phyloP scores from a whole-genome alignment of 2,888 invertebrate species.

The Copidosoma aretas region DNA sequence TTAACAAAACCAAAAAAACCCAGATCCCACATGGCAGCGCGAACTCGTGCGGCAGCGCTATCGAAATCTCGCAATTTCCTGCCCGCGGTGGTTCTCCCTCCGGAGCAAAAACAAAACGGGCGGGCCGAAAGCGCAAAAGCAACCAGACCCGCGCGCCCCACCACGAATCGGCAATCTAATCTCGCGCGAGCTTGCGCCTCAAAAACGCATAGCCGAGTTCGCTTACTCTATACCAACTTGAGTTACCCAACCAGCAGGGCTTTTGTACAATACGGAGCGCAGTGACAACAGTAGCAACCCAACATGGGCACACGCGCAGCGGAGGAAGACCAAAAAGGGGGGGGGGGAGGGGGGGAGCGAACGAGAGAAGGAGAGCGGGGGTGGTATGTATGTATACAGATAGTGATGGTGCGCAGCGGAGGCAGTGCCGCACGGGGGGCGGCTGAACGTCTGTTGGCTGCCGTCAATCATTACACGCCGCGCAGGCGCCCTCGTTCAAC shows the following conservation, averaged over 20 bases:
- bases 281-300: not conserved
- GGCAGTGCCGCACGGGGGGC: conserved; percentile 45
- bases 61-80: not conserved
- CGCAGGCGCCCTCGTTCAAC: conserved; percentile 55
- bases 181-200: not conserved
- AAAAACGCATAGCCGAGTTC: not conserved
- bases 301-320: not conserved
- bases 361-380: conserved; percentile 6
- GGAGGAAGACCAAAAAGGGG: not conserved
- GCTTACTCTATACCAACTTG: not conserved
- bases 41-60: not conserved
- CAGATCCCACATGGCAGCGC: too few species aligned
- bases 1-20: too few species aligned
- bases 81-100: not conserved
- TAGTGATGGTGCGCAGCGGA: too few species aligned
- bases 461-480: conserved; percentile 63
- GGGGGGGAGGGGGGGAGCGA: not conserved
- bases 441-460: conserved; percentile 63
- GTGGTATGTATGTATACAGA: too few species aligned
- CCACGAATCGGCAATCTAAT: not conserved
- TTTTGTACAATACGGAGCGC: not conserved
- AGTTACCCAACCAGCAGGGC: too few species aligned
- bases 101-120: not conserved
- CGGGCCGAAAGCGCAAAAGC: not conserved
- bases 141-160: not conserved